Evolutionary conservation across 1,140 invertebrate genomes (phyloP), one percentile per base, ranked within the genome.

Genomic region (Pogonognathellus flavescens): DNA sequence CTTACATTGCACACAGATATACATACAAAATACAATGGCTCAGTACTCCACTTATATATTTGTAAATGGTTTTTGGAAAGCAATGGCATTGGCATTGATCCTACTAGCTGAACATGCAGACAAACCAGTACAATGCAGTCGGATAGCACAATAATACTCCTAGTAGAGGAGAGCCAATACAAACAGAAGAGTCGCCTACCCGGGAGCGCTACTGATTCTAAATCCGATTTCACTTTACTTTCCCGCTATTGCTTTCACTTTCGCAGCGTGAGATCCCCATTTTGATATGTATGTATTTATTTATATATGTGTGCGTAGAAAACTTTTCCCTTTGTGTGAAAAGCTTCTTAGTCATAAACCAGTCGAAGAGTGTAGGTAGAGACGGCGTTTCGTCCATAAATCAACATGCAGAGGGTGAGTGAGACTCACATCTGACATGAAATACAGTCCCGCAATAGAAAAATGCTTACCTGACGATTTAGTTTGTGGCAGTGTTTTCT

Each of bases 191-290:
- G 53, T 57, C 53, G 53, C 53, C 11, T 76, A 49, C 70, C 70
- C 25, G 25, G 70, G 70, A 76, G 70, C 70, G 31, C 41, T 76
- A 50, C 14, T 76, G 70, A 76, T 76, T 76, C 70, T 76, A 76
- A 76, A 76, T 76, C 70, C 70, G 70, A 76, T 76, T 76, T 76
- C 70, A 76, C 70, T 76, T 76, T 76, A 31, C 70, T 76, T 76
- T 76, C 70, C 70, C 70, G 31, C 70, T 76, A 76, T 76, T 76
- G 70, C 70, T 76, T 76, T 76, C 70, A 76, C 70, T 76, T 76
- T 76, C 70, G 3, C 70, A 76, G 70, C 70, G 31, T n/a, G 70
- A 76, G 41, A 16, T 76, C 66, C 66, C 66, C 66, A 49, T 76
- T 76, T 76, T 49, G 41, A 76, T 76, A 76, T 76, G 25, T 70